phyloP scores from a whole-genome alignment of 1,140 invertebrate species.

The Manduca sexta region DNA sequence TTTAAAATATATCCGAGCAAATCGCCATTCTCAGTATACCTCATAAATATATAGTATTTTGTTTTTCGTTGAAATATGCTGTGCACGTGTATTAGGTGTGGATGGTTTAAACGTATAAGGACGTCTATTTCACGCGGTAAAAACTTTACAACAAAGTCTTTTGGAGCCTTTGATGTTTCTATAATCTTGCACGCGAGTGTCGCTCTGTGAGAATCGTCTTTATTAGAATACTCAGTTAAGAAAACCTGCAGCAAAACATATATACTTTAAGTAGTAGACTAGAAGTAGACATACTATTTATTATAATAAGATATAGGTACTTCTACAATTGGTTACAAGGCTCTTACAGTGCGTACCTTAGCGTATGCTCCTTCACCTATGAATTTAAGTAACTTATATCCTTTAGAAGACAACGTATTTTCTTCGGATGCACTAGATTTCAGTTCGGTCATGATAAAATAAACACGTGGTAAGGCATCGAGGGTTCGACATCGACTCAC shows the following conservation, averaged over 20 bases:
- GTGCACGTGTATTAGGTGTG: constrained; percentile 80
- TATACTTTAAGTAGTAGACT: too few species aligned
- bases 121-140: constrained; percentile 84
- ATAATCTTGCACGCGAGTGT: constrained; percentile 82
- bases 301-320: too few species aligned
- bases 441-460: constrained; percentile 62
- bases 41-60: constrained; percentile 83
- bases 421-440: constrained; percentile 74
- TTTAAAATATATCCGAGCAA: constrained; percentile 77
- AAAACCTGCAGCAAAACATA: constrained; percentile 68
- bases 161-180: constrained; percentile 79
- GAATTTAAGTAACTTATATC: constrained; percentile 76
- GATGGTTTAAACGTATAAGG: constrained; percentile 80
- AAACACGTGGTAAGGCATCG: constrained; percentile 26
- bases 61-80: constrained; percentile 79
- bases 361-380: constrained; percentile 80
- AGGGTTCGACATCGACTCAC: constrained; percentile 18
- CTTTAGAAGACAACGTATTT: constrained; percentile 72
- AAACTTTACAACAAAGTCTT: constrained; percentile 84
- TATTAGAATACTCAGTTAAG: constrained; percentile 72
- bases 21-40: constrained; percentile 79
- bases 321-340: too few species aligned
- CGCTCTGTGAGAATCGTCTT: constrained; percentile 46
- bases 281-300: constrained; percentile 2
- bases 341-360: constrained; percentile 70